Evolutionary conservation across 2,888 invertebrate species (phyloP), one percentile per base, ranked within the genome.

Genomic region (Hedychridium roseum): DNA sequence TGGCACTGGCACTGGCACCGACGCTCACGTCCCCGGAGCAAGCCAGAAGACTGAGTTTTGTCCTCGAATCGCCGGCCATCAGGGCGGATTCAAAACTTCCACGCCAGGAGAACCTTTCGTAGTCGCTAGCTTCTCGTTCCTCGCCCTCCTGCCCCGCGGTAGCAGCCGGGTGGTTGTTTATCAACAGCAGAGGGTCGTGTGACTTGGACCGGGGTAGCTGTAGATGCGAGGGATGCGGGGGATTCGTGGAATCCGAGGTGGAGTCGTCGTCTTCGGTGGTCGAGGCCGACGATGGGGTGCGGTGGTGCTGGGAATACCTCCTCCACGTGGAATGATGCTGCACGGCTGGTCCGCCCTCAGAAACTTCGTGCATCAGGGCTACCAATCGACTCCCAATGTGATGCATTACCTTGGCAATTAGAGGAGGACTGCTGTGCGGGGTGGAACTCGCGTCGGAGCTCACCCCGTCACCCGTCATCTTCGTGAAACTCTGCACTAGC

Each of bases 71-170:
- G 1, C 92, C 91, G 7, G 92, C 93, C 80, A 92, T 84, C 47
- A 94, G 81, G 30, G 94, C 92, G n/a, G 92, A 92, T 76, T 94
- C 94, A 79, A 94, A 94, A 80, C 93, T 93, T 61, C 94, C 94
- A 53, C 93, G 85, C 94, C 94, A 94, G 70, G 92, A 92, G 80
- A 93, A 93, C 59, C 93, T 83, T 76, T 94, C 94, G 82, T 92
- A 89, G 73, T 92, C 92, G 82, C 92, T 92, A 42, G 90, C 88
- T 72, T 92, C 91, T 3, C 80, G 71, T 52, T 78, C 78, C 36
- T 76, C 76, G 9, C 75, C 75, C 27, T 77, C 78, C 40, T 74
- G 75, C 0, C 68, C 64, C 0, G 60, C 32, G 1, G 58, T 64
- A 1, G 55, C 56, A 0, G 67, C 57, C 2, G 71, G 59, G 1